phyloP scores from a whole-genome alignment of 2,888 invertebrate species.

The Trilocha varians region DNA sequence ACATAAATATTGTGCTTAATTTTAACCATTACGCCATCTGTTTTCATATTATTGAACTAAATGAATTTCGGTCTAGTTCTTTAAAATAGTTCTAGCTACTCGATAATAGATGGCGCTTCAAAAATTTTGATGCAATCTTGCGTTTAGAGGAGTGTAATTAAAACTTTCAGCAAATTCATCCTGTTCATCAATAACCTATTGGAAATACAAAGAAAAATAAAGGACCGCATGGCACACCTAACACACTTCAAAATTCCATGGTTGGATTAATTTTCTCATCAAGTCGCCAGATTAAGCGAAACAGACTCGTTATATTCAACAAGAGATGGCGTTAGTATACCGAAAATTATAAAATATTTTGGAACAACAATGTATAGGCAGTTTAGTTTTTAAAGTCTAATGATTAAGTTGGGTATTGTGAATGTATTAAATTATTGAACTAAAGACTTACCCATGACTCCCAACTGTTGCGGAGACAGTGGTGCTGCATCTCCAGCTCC shows the following conservation, averaged over 20 bases:
- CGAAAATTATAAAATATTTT: no score
- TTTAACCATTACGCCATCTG: no score
- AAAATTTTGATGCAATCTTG: constrained; percentile 10
- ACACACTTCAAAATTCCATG: no score
- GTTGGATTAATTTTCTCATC: no score
- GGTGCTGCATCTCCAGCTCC: constrained; percentile 74
- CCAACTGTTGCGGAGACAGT: constrained; percentile 89
- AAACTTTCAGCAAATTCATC: not conserved
- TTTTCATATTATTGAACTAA: no score
- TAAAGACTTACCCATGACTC: constrained; percentile 86
- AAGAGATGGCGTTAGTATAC: constrained; percentile 43
- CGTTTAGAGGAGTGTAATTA: not conserved
- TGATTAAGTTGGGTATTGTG: constrained; percentile 11
- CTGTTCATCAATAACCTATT: no score
- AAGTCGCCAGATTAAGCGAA: no score
- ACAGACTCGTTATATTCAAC: constrained; percentile 25
- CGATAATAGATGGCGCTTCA: constrained; percentile 34
- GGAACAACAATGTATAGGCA: no score
- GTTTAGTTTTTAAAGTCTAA: not conserved
- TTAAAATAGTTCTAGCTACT: constrained; percentile 22
- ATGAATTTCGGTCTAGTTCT: no score
- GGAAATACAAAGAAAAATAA: no score
- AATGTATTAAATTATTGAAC: not conserved
- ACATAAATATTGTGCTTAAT: no score
- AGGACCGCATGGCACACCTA: no score